A percentile compares a stretch with the other conserved stretches of the same genome.
phyloP scores from a whole-genome alignment of 2,888 invertebrate species.

The Zygothrica quintamaculata region DNA sequence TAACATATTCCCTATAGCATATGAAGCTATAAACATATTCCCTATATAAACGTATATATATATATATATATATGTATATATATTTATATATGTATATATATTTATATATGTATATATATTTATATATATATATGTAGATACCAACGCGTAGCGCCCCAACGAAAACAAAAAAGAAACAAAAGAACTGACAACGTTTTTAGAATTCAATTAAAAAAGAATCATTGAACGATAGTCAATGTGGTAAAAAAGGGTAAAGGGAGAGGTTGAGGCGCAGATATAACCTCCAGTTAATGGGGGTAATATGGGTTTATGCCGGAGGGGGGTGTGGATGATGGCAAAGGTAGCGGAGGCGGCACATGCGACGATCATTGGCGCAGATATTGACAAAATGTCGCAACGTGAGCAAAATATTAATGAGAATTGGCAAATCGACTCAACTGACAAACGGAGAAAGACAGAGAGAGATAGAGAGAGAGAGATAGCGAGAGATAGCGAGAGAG shows the following conservation, averaged over 20 bases:
- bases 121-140: conserved; percentile 51
- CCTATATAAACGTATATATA: background rate
- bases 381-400: conserved; percentile 85
- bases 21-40: background rate
- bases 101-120: conserved; percentile 51
- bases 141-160: conserved; percentile 70
- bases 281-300: no score
- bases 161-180: conserved; percentile 38
- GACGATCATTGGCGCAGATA: conserved; percentile 81
- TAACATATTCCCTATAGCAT: conserved; percentile 3
- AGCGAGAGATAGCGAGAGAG: background rate
- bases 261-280: background rate
- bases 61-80: conserved; percentile 50
- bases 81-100: conserved; percentile 9
- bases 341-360: conserved; percentile 34
- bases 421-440: conserved; percentile 72
- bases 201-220: conserved; percentile 84
- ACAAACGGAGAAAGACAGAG: no score
- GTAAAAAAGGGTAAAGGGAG: background rate
- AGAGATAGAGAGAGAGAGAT: background rate
- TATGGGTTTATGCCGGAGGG: no score
- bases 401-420: conserved; percentile 82
- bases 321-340: background rate
- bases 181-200: conserved; percentile 79
- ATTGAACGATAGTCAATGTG: conserved; percentile 75